These are phyloP conservation scores for Hycleus cichorii DNA, from an alignment of 1,140 invertebrate species.

Conservation along the genomic window DNA sequence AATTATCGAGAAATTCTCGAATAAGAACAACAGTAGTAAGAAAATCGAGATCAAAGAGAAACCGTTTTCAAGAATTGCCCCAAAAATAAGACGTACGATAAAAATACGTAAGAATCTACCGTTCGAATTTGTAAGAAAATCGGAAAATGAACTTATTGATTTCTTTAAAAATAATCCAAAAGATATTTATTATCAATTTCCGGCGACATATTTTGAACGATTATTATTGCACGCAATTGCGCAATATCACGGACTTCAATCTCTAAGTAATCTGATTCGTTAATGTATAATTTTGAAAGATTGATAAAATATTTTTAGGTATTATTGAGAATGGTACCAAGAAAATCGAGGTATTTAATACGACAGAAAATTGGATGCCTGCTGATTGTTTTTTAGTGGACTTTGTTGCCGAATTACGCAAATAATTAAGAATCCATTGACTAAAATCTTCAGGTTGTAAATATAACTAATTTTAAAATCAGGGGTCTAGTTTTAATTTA, in stretches of 20 bases:
- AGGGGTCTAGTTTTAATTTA: too few species aligned
- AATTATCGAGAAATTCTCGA: slow-evolving; percentile 23
- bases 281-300: not conserved
- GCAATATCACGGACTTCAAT: slow-evolving; percentile 31
- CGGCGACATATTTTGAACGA: slow-evolving; percentile 32
- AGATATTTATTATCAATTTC: slow-evolving; percentile 22
- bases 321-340: slow-evolving; percentile 12
- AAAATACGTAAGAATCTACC: slow-evolving; percentile 30
- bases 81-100: slow-evolving; percentile 23
- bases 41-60: slow-evolving; percentile 1
- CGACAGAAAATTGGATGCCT: slow-evolving; percentile 20
- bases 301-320: slow-evolving; percentile 12
- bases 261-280: slow-evolving; percentile 25
- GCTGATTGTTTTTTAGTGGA: slow-evolving; percentile 26
- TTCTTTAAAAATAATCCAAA: slow-evolving; percentile 29
- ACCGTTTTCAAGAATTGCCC: slow-evolving; percentile 23
- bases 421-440: not conserved
- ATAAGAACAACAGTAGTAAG: slow-evolving; percentile 9
- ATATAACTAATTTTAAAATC: too few species aligned
- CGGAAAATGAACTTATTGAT: slow-evolving; percentile 27
- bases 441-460: too few species aligned
- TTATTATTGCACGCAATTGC: slow-evolving; percentile 34
- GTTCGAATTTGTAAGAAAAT: slow-evolving; percentile 22
- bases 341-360: slow-evolving; percentile 28
- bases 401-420: slow-evolving; percentile 24